Evolutionary conservation across 2,113 vertebrate species (phyloP).

Genomic region (Vidua chalybeata): DNA sequence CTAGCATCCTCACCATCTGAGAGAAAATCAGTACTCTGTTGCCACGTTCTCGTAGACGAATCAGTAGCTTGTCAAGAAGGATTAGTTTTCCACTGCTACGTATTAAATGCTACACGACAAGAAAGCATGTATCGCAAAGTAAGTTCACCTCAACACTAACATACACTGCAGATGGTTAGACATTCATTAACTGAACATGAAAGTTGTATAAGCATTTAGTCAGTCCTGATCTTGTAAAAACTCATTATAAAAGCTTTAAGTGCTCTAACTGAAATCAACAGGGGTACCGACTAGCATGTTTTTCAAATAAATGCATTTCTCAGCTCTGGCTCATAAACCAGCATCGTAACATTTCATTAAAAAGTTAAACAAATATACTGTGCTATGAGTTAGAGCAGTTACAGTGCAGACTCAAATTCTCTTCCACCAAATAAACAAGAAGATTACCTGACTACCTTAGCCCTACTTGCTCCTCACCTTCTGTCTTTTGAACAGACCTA

Average conservation of each 20-base stretch:
- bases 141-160: neutral
- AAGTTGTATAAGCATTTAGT: constrained; percentile 12
- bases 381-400: neutral
- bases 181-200: neutral
- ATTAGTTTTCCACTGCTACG: constrained; percentile 95
- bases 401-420: neutral
- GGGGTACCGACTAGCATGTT: neutral
- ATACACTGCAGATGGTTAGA: neutral
- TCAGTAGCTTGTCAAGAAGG: constrained; percentile 92
- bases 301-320: constrained; percentile 28
- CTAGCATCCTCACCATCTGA: constrained; percentile 98
- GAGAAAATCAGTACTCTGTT: constrained; percentile 97
- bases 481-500: constrained; percentile 13
- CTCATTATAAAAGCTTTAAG: neutral
- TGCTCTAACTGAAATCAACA: neutral
- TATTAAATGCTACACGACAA: constrained; percentile 86
- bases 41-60: constrained; percentile 91
- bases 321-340: neutral
- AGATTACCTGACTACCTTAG: neutral
- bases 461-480: neutral
- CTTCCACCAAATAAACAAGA: neutral
- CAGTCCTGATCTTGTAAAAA: neutral
- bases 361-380: neutral
- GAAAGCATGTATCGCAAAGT: neutral
- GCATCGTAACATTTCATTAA: constrained; percentile 4